A percentile compares a stretch with the other conserved stretches of the same genome.
Evolutionary conservation across 2,113 vertebrate genomes (phyloP).

Genomic region (Xenopus borealis): DNA sequence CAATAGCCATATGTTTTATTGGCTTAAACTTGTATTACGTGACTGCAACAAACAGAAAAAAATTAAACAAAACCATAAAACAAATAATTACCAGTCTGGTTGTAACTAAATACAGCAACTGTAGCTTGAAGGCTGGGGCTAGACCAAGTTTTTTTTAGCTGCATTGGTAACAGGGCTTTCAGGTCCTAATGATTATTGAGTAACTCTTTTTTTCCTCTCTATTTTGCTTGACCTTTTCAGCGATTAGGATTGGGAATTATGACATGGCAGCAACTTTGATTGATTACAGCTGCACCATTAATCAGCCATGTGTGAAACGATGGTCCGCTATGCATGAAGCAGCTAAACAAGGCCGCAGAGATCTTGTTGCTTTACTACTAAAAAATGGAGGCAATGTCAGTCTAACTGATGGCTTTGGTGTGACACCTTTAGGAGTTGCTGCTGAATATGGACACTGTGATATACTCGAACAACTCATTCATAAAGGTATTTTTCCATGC

Average conservation of each 20-base stretch:
- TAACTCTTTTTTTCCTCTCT: too few relatives aligned
- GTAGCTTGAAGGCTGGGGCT: too few relatives aligned
- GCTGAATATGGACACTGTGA: conserved; percentile 74
- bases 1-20: too few relatives aligned
- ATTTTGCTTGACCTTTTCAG: conserved; percentile 54
- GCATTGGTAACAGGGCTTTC: too few relatives aligned
- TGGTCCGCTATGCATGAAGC: conserved; percentile 84
- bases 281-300: conserved; percentile 67
- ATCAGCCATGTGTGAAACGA: conserved; percentile 71
- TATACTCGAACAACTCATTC: conserved; percentile 75
- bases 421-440: conserved; percentile 74
- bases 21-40: too few relatives aligned
- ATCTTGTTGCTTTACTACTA: conserved; percentile 72
- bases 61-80: too few relatives aligned
- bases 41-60: too few relatives aligned
- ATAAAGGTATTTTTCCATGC: conserved; percentile 61
- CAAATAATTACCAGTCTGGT: too few relatives aligned
- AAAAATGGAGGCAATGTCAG: conserved; percentile 69
- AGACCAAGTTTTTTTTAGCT: too few relatives aligned
- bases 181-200: too few relatives aligned
- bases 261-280: conserved; percentile 72
- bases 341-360: conserved; percentile 74
- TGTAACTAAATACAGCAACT: too few relatives aligned
- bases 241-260: conserved; percentile 69
- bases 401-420: conserved; percentile 68